Base-by-base conservation (phyloP, 92 coral and sea anemone species). In the Galaxea fascicularis region DNA sequence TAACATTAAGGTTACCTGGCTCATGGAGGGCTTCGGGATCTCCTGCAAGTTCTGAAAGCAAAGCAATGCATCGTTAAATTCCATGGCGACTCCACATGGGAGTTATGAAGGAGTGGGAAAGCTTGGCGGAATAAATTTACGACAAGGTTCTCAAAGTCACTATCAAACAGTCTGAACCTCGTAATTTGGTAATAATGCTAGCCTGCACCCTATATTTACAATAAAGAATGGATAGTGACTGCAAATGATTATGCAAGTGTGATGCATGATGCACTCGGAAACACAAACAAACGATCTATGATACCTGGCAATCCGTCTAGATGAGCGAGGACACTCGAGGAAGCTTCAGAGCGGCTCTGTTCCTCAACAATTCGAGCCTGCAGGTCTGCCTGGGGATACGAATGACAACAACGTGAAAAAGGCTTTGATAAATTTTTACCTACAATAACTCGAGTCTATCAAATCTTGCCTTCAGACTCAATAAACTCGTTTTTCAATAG, bases 291-390 rank as follows among this genome's bases (percentile, higher is more conserved):
- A n/a, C n/a, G n/a, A n/a, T n/a, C 24, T 54, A 26, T 9, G 2
- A 54, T 64, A 96, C 98, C 98, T 60, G 80, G 93, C 18, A 69
- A 83, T 74, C 84, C 94, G 44, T 78, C 92, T 58, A 96, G 82
- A 56, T 93, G 93, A 47, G 83, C 90, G 47, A 96, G 65, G 16
- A 90, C 92, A 65, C 89, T 95, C 20, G 93, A 75, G 12, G 87
- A 92, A 13, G 96, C 98, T 62, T 92, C 96, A 73, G 84, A 89
- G 24, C 94, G 87, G 79, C 96, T 94, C 83, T 96, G 98, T 67
- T 96, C 98, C 64, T 93, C 98, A 35, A 98, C 98, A 52, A 96
- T 96, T 83, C 98, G 94, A 57, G 98, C 98, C 84, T 96, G 98
- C 8, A 96, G 86, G 80, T 96, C 98, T 24, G 98, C 98, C 98